Evolutionary conservation across 37 sponge, comb jelly and placozoan species (phyloP).

Genomic region (Ianthella basta): DNA sequence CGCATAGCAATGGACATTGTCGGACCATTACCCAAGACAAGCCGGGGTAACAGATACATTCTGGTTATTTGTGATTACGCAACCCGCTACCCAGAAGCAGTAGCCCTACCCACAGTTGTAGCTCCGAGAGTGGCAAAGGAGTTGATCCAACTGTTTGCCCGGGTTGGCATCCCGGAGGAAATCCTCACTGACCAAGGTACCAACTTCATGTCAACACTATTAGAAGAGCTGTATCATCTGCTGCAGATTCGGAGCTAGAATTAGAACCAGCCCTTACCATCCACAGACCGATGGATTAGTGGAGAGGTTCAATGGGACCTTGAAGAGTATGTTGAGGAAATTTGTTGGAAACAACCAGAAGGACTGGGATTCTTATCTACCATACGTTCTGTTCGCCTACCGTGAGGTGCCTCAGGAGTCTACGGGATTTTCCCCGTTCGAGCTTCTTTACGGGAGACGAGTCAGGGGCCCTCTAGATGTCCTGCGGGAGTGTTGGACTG

Average conservation of each 20-base stretch:
- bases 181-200: constrained; percentile 41
- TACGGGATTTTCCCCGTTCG: constrained; percentile 22
- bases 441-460: neutral
- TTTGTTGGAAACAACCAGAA: neutral
- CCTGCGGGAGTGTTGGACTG: constrained; percentile 12
- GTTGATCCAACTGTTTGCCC: constrained; percentile 16
- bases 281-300: constrained; percentile 45
- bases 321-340: constrained; percentile 22
- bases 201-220: constrained; percentile 33
- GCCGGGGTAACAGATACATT: constrained; percentile 23
- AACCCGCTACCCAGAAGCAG: constrained; percentile 39
- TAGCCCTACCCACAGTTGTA: too few relatives aligned
- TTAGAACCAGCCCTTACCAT: constrained; percentile 47
- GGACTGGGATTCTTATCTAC: constrained; percentile 37
- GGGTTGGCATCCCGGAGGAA: constrained; percentile 39
- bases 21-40: constrained; percentile 33
- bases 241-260: constrained; percentile 22
- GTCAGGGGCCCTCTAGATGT: constrained; percentile 21
- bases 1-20: constrained; percentile 52
- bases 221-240: constrained; percentile 32
- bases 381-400: constrained; percentile 32
- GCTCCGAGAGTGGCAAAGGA: too few relatives aligned
- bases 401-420: constrained; percentile 29
- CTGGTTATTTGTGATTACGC: constrained; percentile 52
- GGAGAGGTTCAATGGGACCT: constrained; percentile 37